Evolutionary conservation across 2,113 vertebrate species (phyloP).

Genomic region (Anser brachyrhynchus): DNA sequence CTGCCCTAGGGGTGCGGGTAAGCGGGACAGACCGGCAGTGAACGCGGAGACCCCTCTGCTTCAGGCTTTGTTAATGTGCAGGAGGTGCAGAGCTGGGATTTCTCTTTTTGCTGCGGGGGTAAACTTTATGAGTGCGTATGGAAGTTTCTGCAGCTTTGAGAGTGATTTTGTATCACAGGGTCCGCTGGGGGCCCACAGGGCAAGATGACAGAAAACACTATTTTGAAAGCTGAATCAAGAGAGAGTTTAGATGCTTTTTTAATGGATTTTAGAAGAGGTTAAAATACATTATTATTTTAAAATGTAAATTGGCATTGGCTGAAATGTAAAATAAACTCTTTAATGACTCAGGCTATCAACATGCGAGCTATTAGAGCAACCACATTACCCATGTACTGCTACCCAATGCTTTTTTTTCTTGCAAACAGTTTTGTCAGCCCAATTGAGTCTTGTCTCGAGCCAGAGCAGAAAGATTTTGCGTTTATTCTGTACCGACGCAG

Average conservation of each 20-base stretch:
- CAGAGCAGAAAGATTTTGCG: background rate
- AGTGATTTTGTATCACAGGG: background rate
- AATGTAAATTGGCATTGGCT: background rate
- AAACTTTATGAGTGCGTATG: background rate
- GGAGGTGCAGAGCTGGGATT: background rate
- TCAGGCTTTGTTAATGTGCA: background rate
- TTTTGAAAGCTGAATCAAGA: background rate
- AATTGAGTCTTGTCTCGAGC: background rate
- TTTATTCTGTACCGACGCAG: background rate
- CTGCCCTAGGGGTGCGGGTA: background rate
- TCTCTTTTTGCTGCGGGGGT: background rate
- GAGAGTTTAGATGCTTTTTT: background rate
- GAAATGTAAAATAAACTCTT: background rate
- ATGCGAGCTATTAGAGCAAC: background rate
- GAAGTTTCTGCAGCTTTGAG: background rate
- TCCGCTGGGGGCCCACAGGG: background rate
- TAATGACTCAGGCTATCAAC: background rate
- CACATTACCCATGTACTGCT: rapidly evolving
- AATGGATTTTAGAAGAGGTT: background rate
- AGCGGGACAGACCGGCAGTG: background rate
- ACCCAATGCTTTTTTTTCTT: background rate
- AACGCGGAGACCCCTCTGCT: background rate
- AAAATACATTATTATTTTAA: background rate
- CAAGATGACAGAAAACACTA: background rate
- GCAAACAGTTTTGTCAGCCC: background rate